These are phyloP conservation scores for Pocillopora damicornis DNA, from an alignment of 64 coral and sea anemone genomes.

Conservation along the genomic window DNA sequence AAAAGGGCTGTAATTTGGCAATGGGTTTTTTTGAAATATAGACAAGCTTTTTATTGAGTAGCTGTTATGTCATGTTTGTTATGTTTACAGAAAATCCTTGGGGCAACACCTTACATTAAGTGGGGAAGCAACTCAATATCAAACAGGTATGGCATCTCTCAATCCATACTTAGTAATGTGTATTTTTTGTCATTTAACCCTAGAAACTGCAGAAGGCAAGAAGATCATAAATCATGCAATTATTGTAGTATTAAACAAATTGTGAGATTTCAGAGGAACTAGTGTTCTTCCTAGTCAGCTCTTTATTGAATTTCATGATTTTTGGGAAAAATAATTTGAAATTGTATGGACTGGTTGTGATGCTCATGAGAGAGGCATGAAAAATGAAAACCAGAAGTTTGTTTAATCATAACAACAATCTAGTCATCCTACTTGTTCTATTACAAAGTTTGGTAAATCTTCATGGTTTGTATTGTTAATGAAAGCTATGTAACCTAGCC, in stretches of 20 bases:
- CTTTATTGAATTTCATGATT: too few relatives aligned
- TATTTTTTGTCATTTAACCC: too few relatives aligned
- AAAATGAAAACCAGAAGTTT: background rate
- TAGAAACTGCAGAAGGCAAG: too few relatives aligned
- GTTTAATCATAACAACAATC: background rate
- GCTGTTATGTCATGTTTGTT: background rate
- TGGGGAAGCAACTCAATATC: slow-evolving; percentile 85
- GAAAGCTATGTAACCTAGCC: background rate
- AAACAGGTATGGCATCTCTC: slow-evolving; percentile 44
- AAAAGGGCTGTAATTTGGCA: too few relatives aligned
- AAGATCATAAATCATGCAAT: background rate
- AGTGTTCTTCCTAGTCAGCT: background rate
- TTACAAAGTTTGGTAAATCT: too few relatives aligned
- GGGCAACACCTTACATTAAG: slow-evolving; percentile 82
- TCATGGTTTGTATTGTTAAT: too few relatives aligned
- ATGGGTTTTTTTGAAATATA: too few relatives aligned
- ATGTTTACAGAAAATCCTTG: slow-evolving; percentile 62
- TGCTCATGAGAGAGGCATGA: too few relatives aligned
- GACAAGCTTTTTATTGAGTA: too few relatives aligned
- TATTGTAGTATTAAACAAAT: background rate
- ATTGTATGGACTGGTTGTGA: background rate
- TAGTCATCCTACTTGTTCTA: too few relatives aligned
- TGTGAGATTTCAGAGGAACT: too few relatives aligned
- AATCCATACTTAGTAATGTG: background rate
- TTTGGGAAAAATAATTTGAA: too few relatives aligned